Base-by-base conservation (phyloP, 2,888 invertebrate species). In the Pomacea canaliculata region DNA sequence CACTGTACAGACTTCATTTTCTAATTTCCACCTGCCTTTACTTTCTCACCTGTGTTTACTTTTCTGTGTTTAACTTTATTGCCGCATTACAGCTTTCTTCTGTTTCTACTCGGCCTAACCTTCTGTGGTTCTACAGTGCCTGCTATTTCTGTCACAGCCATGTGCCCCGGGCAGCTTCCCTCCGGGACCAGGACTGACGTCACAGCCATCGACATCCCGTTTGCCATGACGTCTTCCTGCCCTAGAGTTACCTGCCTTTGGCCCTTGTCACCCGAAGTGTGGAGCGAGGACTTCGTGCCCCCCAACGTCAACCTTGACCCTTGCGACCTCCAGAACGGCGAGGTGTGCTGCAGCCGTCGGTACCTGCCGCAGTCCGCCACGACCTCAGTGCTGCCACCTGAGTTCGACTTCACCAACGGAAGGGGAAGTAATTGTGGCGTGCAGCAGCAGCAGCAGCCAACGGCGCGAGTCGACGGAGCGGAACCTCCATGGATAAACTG, bases 241-340 rank as follows among this genome's bases (percentile, higher is more conserved):
- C 56, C 56, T 46, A n/a, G n/a, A 62, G 65, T 5, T 13, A 27
- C 46, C 48, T 66, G 16, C 56, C 12, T 23, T 10, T 66, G 56
- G 74, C 59, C 78, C 13, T 37, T 69, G 19, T 75, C 74, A 69
- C 78, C 74, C 12, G 80, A 80, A 7, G 23, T 79, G 18, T 80
- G 78, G 75, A 72, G 81, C 70, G 78, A 77, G 46, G 79, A 81
- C 66, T 82, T 80, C 62, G 84, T 87, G 71, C 87, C 87, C 1
- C 87, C 87, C 68, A 87, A 87, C 73, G 80, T 87, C 37, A 85
- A 87, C 10, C 79, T 87, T 46, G 78, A 82, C 51, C 83, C 85
- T 7, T 79, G 83, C n/a, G 85, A 85, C 66, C 77, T 87, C 56
- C 73, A 78, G 65, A 80, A 85, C 66, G 86, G 85, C 12, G 86